Conservation (phyloP, 2,797 vertebrate species). For the Myripristis murdjan region DNA sequence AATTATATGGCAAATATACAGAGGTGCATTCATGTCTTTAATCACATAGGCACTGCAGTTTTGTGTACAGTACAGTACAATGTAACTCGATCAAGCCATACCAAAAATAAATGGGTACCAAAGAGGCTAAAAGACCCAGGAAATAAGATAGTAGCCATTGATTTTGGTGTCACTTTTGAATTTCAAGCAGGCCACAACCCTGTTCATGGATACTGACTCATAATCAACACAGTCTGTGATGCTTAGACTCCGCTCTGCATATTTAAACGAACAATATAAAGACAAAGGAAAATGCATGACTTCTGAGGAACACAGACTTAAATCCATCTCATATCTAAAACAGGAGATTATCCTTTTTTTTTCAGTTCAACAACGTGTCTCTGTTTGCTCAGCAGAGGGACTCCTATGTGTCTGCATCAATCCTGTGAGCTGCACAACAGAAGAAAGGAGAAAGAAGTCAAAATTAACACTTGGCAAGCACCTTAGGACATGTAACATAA, state of each 20-base stretch:
- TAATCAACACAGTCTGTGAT: slow-evolving; percentile 57
- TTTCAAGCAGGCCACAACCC: slow-evolving; percentile 62
- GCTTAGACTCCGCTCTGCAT: slow-evolving; percentile 61
- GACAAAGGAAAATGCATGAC: slow-evolving; percentile 72
- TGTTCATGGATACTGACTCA: slow-evolving; percentile 54
- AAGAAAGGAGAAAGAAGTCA: slow-evolving; percentile 44
- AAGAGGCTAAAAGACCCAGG: slow-evolving; percentile 44
- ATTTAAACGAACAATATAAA: slow-evolving; percentile 74
- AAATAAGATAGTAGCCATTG: slow-evolving; percentile 53
- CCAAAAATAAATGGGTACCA: slow-evolving; percentile 71
- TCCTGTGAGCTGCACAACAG: slow-evolving; percentile 92
- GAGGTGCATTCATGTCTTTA: slow-evolving; percentile 73
- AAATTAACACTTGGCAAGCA: neutral
- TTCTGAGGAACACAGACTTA: slow-evolving; percentile 67
- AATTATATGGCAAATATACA: slow-evolving; percentile 81
- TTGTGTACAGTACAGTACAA: slow-evolving; percentile 74
- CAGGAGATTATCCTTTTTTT: slow-evolving; percentile 67
- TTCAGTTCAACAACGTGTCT: slow-evolving; percentile 63
- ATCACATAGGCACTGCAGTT: slow-evolving; percentile 84
- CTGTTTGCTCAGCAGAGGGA: slow-evolving; percentile 47
- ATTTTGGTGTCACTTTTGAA: slow-evolving; percentile 65
- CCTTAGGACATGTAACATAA: slow-evolving; percentile 4
- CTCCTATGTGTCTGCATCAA: slow-evolving; percentile 93
- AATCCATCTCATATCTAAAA: slow-evolving; percentile 74
- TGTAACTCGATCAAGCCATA: slow-evolving; percentile 63